These are phyloP conservation scores for Gerris buenoi DNA, from an alignment of 1,140 invertebrate species.

Conservation along the genomic window DNA sequence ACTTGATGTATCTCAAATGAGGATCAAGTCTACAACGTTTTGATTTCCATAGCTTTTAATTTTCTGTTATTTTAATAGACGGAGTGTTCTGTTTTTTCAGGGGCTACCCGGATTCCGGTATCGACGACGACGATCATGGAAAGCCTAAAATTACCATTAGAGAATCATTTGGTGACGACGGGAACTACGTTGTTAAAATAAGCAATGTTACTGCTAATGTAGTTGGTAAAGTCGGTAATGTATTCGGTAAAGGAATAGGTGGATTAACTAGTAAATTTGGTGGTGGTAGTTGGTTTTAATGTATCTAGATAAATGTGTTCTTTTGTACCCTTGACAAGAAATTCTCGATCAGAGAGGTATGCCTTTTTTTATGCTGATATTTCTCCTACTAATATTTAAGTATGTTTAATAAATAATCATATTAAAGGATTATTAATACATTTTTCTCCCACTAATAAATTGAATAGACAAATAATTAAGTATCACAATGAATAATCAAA, in stretches of 20 bases:
- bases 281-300: slow-evolving; percentile 23
- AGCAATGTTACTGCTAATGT: slow-evolving; percentile 58
- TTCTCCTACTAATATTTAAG: not conserved
- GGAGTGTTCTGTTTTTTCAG: too few relatives aligned
- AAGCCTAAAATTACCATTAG: slow-evolving; percentile 46
- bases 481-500: not conserved
- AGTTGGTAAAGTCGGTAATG: slow-evolving; percentile 59
- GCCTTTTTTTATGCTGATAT: not conserved
- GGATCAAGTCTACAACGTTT: too few relatives aligned
- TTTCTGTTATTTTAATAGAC: too few relatives aligned
- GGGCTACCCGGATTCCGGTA: too few relatives aligned
- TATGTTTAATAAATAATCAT: too few relatives aligned
- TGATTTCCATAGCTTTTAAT: too few relatives aligned
- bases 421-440: not conserved
- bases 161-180: slow-evolving; percentile 44
- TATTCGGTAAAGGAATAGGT: slow-evolving; percentile 48
- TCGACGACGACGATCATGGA: slow-evolving; percentile 42
- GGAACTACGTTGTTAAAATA: slow-evolving; percentile 46
- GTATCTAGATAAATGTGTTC: not conserved
- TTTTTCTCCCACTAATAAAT: not conserved
- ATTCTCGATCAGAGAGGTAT: not conserved
- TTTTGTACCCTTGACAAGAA: not conserved
- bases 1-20: too few relatives aligned
- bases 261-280: slow-evolving; percentile 23
- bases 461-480: not conserved